phyloP scores from a whole-genome alignment of 2,888 invertebrate species.

The Himalopsyche anomala region DNA sequence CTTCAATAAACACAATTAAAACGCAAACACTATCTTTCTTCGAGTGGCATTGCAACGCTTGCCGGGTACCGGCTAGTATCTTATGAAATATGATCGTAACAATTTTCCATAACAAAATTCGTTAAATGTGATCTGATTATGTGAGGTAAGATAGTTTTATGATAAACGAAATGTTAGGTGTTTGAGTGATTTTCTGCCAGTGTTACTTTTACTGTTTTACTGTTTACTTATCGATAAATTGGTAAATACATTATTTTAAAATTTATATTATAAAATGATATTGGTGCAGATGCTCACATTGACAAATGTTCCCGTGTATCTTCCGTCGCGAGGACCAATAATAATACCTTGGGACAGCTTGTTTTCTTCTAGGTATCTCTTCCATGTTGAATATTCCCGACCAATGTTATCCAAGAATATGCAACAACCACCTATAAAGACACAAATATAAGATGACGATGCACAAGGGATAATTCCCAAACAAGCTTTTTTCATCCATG shows the following conservation, averaged over 20 bases:
- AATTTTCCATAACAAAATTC: too few species aligned
- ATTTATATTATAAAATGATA: neutral
- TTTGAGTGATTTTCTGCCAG: neutral
- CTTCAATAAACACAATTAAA: too few species aligned
- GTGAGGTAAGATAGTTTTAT: too few species aligned
- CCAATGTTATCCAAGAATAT: slow-evolving; percentile 74
- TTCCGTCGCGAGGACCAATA: slow-evolving; percentile 76
- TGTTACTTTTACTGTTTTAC: neutral
- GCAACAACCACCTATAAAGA: slow-evolving; percentile 68
- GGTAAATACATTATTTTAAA: slow-evolving; percentile 46
- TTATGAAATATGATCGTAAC: too few species aligned
- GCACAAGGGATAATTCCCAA: too few species aligned
- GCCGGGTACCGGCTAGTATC: too few species aligned
- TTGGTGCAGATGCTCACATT: slow-evolving; percentile 68
- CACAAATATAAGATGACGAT: too few species aligned
- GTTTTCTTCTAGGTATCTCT: slow-evolving; percentile 75
- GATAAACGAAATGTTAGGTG: too few species aligned
- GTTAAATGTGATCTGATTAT: too few species aligned
- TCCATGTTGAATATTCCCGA: slow-evolving; percentile 77
- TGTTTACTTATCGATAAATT: neutral
- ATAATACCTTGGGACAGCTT: slow-evolving; percentile 77
- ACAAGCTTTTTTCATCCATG: too few species aligned
- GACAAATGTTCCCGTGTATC: slow-evolving; percentile 71
- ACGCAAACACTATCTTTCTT: too few species aligned
- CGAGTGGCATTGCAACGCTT: too few species aligned